These are phyloP conservation scores for Pristionchus fissidentatus DNA, from an alignment of 2,888 invertebrate species.

Conservation along the genomic window DNA sequence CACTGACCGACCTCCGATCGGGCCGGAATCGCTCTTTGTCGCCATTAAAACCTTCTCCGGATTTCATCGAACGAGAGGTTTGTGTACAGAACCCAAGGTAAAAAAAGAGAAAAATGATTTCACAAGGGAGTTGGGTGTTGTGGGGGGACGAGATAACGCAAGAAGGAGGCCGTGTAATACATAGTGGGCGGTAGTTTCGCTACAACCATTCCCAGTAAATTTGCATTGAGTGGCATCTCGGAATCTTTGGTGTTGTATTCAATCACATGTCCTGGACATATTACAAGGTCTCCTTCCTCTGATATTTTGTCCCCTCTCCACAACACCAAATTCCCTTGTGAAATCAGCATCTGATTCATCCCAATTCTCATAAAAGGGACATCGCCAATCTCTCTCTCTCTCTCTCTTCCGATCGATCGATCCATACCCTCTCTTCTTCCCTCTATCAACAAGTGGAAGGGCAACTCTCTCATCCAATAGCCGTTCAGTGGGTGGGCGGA, in stretches of 20 bases:
- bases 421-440: too few relatives aligned
- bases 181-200: too few relatives aligned
- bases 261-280: too few relatives aligned
- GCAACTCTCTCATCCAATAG: background rate
- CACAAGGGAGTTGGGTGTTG: background rate
- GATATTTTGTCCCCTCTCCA: background rate
- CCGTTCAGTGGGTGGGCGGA: slow-evolving; percentile 5
- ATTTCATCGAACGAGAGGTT: slow-evolving; percentile 84
- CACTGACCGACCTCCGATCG: slow-evolving; percentile 2
- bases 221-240: too few relatives aligned
- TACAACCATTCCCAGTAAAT: too few relatives aligned
- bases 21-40: slow-evolving; percentile 82
- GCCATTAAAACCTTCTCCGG: slow-evolving; percentile 92
- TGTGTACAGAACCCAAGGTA: too few relatives aligned
- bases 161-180: too few relatives aligned
- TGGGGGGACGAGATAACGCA: background rate
- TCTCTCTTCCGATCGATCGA: background rate
- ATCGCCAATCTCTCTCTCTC: background rate
- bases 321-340: background rate
- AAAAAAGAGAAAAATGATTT: too few relatives aligned
- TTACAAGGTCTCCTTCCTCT: background rate
- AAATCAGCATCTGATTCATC: background rate
- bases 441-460: too few relatives aligned
- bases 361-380: too few relatives aligned
- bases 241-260: too few relatives aligned